These are phyloP conservation scores for Rhinoderma darwinii DNA, from an alignment of 2,113 vertebrate species.

Conservation along the genomic window DNA sequence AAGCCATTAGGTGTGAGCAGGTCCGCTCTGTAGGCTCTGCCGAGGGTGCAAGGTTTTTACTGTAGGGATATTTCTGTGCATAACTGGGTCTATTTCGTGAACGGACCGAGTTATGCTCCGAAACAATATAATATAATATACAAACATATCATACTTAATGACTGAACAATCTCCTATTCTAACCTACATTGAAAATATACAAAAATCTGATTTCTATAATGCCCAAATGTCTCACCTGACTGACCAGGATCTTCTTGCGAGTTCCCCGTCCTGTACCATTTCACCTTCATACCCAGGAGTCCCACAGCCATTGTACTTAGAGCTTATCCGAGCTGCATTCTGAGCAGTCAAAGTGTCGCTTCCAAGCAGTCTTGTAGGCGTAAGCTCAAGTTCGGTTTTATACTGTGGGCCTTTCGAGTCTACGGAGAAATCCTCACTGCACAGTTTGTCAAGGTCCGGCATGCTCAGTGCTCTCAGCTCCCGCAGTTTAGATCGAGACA, in stretches of 20 bases:
- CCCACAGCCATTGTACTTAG: conserved; percentile 54
- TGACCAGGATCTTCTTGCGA: conserved; percentile 76
- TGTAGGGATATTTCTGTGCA: too few species aligned
- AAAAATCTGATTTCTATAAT: not conserved
- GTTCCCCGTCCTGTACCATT: not conserved
- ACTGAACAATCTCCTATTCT: not conserved
- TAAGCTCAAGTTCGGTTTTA: conserved; percentile 76
- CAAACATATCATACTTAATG: not conserved
- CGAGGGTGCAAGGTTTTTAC: too few species aligned
- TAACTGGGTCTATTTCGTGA: too few species aligned
- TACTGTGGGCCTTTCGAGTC: conserved; percentile 60
- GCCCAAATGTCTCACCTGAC: conserved; percentile 76
- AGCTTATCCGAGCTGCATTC: conserved; percentile 51
- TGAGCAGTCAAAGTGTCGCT: not conserved
- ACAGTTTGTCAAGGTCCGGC: conserved; percentile 90
- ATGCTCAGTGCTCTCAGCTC: conserved; percentile 90
- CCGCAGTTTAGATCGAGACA: conserved; percentile 80
- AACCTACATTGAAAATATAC: not conserved
- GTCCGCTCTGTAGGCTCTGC: too few species aligned
- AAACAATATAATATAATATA: too few species aligned
- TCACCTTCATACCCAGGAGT: conserved; percentile 58
- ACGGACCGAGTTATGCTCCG: too few species aligned
- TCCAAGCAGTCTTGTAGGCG: conserved; percentile 53
- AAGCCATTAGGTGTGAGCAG: too few species aligned
- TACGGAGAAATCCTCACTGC: conserved; percentile 72